Percentiles rank a stretch among this genome's conserved stretches.
These are phyloP conservation scores for Leptopilina clavipes DNA, from an alignment of 1,140 invertebrate species.

Conservation along the genomic window DNA sequence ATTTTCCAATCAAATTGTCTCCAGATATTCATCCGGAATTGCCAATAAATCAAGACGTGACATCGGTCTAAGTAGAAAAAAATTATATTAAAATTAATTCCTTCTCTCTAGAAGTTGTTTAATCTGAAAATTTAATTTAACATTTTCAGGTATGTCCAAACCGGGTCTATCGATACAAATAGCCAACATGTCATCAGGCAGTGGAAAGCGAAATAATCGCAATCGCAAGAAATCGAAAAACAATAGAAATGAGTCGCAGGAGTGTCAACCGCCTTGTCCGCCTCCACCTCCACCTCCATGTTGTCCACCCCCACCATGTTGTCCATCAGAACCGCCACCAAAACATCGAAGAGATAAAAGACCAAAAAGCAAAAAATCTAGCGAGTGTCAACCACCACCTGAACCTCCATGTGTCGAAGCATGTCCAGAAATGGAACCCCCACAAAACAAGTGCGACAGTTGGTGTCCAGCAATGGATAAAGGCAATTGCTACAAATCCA, in stretches of 20 bases:
- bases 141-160: background rate
- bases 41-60: background rate
- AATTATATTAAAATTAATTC: no score
- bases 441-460: background rate
- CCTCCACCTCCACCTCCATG: background rate
- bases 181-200: constrained; percentile 3
- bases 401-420: background rate
- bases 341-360: no score
- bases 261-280: background rate
- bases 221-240: background rate
- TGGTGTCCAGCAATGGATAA: background rate
- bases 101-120: no score
- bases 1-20: constrained; percentile 1
- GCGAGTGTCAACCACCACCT: background rate
- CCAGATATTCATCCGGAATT: background rate
- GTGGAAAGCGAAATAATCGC: background rate
- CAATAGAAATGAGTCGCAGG: background rate
- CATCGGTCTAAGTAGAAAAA: background rate
- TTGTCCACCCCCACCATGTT: background rate
- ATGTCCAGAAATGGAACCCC: background rate
- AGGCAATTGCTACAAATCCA: background rate
- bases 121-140: background rate
- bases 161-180: background rate
- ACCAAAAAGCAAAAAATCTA: background rate
- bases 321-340: background rate